Conservation (phyloP, 1,140 invertebrate species). For the Camponotus pennsylvanicus region DNA sequence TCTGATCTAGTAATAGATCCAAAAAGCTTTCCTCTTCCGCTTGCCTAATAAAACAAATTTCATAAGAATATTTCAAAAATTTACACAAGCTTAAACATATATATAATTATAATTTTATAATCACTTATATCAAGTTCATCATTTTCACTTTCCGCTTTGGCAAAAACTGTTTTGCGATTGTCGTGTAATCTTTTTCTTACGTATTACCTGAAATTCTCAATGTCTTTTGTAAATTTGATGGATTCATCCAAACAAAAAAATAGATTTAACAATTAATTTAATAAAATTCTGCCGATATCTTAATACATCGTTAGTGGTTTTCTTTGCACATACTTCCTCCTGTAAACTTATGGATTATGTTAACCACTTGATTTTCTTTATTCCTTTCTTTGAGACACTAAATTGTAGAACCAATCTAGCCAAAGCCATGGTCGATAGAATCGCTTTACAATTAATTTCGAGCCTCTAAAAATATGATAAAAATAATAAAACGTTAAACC, state of each 20-base stretch:
- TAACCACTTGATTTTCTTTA: conserved; percentile 83
- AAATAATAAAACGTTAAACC: neutral
- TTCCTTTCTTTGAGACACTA: conserved; percentile 80
- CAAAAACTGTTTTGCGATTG: neutral
- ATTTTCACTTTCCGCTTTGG: neutral
- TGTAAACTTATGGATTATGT: conserved; percentile 87
- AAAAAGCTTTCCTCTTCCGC: conserved; percentile 86
- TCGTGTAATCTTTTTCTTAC: conserved; percentile 31
- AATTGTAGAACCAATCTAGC: conserved; percentile 40
- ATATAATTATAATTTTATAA: conserved; percentile 18
- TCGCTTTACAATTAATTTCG: conserved; percentile 26
- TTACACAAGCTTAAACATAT: neutral
- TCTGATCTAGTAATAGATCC: conserved; percentile 90
- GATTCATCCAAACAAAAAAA: neutral
- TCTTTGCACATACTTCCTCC: conserved; percentile 81
- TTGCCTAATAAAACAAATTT: conserved; percentile 75
- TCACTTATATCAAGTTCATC: conserved; percentile 30
- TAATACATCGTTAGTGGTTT: neutral
- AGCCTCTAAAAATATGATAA: conserved; percentile 42
- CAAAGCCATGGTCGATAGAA: conserved; percentile 59
- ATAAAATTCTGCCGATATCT: neutral
- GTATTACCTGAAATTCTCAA: conserved; percentile 57
- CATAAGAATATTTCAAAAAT: neutral
- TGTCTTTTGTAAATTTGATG: neutral
- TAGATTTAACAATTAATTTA: neutral